Percentiles rank a stretch among this genome's conserved stretches.
Evolutionary conservation across 2,113 vertebrate species (phyloP).

Genomic region (Lipotes vexillifer): DNA sequence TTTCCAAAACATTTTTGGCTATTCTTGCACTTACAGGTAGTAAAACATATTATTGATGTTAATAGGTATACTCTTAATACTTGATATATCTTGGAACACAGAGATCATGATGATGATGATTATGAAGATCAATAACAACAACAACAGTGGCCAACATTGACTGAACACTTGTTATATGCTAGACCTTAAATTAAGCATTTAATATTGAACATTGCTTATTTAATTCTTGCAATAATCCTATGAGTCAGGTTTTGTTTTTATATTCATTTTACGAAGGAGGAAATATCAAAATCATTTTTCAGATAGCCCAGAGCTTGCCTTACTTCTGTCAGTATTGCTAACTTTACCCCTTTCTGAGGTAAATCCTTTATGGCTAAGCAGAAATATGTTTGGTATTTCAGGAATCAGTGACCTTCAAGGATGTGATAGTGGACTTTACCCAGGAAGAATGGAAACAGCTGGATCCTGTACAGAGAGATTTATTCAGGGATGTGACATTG

Average conservation of each 20-base stretch:
- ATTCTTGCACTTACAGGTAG: neutral
- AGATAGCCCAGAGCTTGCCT: neutral
- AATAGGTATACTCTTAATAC: neutral
- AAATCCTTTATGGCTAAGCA: neutral
- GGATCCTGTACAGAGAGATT: slow-evolving; percentile 62
- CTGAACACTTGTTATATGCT: neutral
- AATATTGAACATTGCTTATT: neutral
- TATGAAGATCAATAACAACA: neutral
- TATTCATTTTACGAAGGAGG: neutral
- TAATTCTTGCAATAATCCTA: neutral
- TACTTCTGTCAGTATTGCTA: neutral
- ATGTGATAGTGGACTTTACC: slow-evolving; percentile 72
- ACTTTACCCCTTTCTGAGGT: neutral
- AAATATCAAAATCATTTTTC: neutral
- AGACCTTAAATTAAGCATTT: neutral
- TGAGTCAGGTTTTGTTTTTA: neutral
- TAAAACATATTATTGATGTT: neutral
- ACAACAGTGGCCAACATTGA: too few relatives aligned
- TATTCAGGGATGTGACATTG: slow-evolving; percentile 72
- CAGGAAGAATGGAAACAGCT: slow-evolving; percentile 72
- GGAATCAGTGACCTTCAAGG: slow-evolving; percentile 74
- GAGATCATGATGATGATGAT: neutral
- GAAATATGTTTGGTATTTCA: slow-evolving; percentile 48
- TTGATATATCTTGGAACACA: neutral
- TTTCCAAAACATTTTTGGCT: neutral